Conservation (phyloP, 2,888 invertebrate genomes). For the Formica aserva region DNA sequence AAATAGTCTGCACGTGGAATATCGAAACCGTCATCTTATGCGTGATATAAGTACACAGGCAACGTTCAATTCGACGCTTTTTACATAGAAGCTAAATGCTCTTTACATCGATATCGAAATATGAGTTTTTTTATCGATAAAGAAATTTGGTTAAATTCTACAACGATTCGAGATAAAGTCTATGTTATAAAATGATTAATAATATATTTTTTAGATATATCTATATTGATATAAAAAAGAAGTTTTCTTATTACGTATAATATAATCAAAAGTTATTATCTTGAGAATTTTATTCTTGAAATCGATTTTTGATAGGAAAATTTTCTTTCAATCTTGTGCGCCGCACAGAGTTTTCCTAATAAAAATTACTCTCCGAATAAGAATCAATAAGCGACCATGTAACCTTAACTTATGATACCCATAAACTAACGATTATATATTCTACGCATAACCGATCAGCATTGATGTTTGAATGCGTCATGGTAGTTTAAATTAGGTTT, state of each 20-base stretch:
- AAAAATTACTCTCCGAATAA: neutral
- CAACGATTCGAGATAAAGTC: neutral
- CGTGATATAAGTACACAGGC: neutral
- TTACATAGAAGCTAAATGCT: neutral
- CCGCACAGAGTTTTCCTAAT: neutral
- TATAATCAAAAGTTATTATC: neutral
- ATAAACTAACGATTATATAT: conserved; percentile 18
- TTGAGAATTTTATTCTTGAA: neutral
- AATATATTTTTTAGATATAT: neutral
- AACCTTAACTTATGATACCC: neutral
- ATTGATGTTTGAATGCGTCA: conserved; percentile 26
- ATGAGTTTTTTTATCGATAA: neutral
- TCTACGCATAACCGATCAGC: conserved; percentile 25
- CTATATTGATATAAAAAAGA: neutral
- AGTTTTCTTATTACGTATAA: neutral
- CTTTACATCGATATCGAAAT: neutral
- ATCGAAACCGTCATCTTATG: conserved; percentile 39
- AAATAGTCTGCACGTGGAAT: conserved; percentile 51
- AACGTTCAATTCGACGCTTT: neutral
- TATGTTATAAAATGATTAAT: neutral
- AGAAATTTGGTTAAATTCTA: neutral
- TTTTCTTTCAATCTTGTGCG: neutral
- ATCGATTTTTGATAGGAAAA: neutral
- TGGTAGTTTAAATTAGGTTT: conserved; percentile 28
- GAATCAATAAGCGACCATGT: neutral